Evolutionary conservation across 2,888 invertebrate genomes (phyloP), one percentile per base, ranked within the genome.

Genomic region (Coleophora deauratella): DNA sequence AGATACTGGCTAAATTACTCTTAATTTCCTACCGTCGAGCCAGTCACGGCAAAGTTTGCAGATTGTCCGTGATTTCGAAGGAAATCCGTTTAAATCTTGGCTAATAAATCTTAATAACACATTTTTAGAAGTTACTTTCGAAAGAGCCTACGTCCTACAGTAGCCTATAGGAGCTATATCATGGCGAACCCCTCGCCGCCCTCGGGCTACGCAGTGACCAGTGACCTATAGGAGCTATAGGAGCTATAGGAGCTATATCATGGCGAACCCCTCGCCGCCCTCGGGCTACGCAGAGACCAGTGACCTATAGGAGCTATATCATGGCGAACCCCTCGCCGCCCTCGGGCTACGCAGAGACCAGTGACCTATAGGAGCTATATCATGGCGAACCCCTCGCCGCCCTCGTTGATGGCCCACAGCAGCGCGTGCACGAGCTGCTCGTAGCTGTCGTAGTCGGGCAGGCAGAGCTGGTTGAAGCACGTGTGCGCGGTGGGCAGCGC

Each of bases 381-480:
- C 77, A 82, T 74, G 38, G 70, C 80, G 77, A 98, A 98, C 9
- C 97, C 98, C 87, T 97, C 97, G 30, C 93, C 95, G 34, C 97
- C 97, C 86, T 98, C 98, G 78, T 94, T 97, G 73, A 97, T 96
- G 52, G 98, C 97, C 74, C 96, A 87, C 10, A 96, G 88, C 42
- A 98, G 87, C 33, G 96, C 93, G 68, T 93, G 93, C 66, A 97
- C 97, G 54, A 98, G 95, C 60, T 94, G 94, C 73, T 97, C 97
- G 80, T 97, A 97, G 59, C 91, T 91, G 76, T 97, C 96, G 82
- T 97, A 97, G 80, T 96, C 96, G 14, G 97, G 97, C 63, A 98
- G 87, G 81, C 97, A 97, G 47, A 98, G 90, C 86, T 97, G 97
- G 88, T 98, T 98, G 85, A 97, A 97, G 87, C 97, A 97, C 38